Base-by-base conservation (phyloP, 2,888 invertebrate genomes). In the Eueremaeus valkanovi region DNA sequence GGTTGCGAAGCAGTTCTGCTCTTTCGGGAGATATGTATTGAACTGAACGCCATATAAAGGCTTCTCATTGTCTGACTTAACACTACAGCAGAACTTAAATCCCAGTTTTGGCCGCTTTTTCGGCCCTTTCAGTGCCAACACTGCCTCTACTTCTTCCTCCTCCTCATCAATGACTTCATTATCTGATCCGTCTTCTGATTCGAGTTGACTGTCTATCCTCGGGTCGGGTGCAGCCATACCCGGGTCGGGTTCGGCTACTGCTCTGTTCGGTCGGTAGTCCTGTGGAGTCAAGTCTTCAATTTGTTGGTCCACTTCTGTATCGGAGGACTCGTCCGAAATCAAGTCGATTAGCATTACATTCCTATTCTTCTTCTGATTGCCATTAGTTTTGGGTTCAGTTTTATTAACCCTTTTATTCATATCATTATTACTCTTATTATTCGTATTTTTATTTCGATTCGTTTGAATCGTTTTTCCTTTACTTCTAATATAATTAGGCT, bases 41-140 rank as follows among this genome's bases (percentile, higher is more conserved):
- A 97, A 95, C 81, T 95, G 93, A 29, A 92, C 91, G 0, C 96
- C 96, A 86, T 96, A 97, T 51, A 97, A 85, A 0, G 95, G 94
- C 81, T 91, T 91, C 0, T 92, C 92, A 84, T 96, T 96, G 82
- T 96, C 95, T 84, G 97, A 96, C 84, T 85, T 51, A 13, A 83
- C 68, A 77, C 79, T 82, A 75, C 81, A 82, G 8, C 82, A 79
- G 83, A 89, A 91, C 83, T 90, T 91, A 81, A 51, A 51, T 6
- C 21, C 5, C 18, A 51, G 21, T 6, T 21, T 51, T 18, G 51
- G 51, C 16, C 5, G 5, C 51, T 51, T 21, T 18, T 21, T 51
- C n/a, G 51, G 18, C 3, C 21, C 51, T 5, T 51, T 51, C 5
- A 6, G 5, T 51, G 16, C 3, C 18, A 51, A 18, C 51, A 9